Percentiles rank a stretch among this genome's conserved stretches.
Conservation (phyloP, 2,113 vertebrate genomes). For the Cryptomyrus ogoouensis region DNA sequence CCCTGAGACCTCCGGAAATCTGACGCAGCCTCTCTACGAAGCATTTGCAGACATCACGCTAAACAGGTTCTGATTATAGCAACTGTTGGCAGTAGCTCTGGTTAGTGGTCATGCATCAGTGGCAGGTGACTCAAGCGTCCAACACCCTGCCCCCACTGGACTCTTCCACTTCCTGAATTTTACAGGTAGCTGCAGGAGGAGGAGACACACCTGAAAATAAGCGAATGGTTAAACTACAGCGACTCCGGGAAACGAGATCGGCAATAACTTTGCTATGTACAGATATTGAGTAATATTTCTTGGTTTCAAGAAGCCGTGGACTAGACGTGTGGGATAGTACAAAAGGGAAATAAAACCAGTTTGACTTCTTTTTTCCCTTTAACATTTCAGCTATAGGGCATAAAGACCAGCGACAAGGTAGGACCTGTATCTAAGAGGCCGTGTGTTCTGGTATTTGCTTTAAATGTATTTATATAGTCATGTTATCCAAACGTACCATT, state of each 20-base stretch:
- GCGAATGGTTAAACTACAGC: constrained; percentile 35
- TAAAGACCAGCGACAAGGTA: neutral
- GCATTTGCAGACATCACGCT: neutral
- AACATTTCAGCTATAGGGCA: neutral
- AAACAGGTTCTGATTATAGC: neutral
- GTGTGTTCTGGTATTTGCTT: neutral
- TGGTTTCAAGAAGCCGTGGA: neutral
- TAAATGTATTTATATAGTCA: neutral
- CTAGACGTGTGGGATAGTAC: neutral
- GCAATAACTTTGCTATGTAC: neutral
- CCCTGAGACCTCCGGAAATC: neutral
- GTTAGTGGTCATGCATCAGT: neutral
- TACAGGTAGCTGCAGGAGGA: constrained; percentile 37
- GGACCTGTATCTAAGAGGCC: neutral
- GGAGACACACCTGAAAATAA: constrained; percentile 41
- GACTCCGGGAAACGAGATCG: neutral
- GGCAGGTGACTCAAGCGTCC: neutral
- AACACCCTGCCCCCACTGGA: neutral
- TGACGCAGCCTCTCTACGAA: neutral
- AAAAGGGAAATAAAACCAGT: neutral
- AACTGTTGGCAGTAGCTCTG: neutral
- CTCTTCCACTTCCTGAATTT: constrained; percentile 66
- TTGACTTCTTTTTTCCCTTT: neutral
- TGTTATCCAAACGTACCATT: neutral
- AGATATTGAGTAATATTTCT: neutral